phyloP scores from a whole-genome alignment of 2,797 vertebrate genomes.

The Enteromius thamalakanensis region DNA sequence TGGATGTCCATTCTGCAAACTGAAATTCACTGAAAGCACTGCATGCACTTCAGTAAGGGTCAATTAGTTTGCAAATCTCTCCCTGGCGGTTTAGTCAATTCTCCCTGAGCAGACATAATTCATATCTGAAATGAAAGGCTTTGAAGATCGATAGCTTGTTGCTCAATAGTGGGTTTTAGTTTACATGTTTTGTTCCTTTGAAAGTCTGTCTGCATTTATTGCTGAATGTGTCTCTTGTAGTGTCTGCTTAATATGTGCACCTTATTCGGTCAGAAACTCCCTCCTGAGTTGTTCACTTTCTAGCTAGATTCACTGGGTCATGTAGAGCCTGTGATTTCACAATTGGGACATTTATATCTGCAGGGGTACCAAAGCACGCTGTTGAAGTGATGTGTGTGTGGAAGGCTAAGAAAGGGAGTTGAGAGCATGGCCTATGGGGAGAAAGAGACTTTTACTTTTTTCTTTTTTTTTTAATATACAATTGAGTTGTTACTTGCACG shows the following conservation, averaged over 20 bases:
- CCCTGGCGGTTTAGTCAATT: not conserved
- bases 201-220: too few species aligned
- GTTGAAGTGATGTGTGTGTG: constrained; percentile 5
- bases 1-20: not conserved
- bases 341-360: constrained; percentile 63
- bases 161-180: not conserved
- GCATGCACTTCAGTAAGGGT: not conserved
- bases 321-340: constrained; percentile 54
- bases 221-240: constrained; percentile 1
- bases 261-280: constrained; percentile 29
- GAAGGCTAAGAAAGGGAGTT: not conserved
- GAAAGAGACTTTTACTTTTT: not conserved
- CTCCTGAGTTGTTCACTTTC: not conserved
- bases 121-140: not conserved
- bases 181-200: not conserved
- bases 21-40: not conserved
- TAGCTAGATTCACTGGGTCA: not conserved
- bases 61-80: constrained; percentile 2
- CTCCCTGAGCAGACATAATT: not conserved
- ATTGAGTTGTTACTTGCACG: constrained; percentile 20
- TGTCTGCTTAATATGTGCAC: not conserved
- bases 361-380: constrained; percentile 50
- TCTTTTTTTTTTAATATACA: not conserved
- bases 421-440: not conserved
- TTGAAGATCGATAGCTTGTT: not conserved